phyloP scores from a whole-genome alignment of 2,797 vertebrate species.

The Chiroxiphia lanceolata region DNA sequence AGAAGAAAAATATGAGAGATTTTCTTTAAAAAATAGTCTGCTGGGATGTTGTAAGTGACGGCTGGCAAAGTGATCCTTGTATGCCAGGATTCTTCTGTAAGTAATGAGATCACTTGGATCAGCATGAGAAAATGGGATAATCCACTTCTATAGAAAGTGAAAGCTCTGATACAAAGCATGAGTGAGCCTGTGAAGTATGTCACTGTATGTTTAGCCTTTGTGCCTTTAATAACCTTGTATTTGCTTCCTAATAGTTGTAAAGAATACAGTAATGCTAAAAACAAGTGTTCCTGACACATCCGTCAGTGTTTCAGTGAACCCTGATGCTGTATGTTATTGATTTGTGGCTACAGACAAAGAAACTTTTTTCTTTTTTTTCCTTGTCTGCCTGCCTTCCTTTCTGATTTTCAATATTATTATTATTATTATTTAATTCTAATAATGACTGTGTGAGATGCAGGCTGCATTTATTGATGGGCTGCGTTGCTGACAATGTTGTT shows the following conservation, averaged over 20 bases:
- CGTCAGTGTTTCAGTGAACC: constrained; percentile 49
- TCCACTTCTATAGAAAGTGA: constrained; percentile 24
- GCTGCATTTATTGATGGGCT: constrained; percentile 44
- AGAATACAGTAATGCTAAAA: constrained; percentile 26
- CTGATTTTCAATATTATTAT: neutral
- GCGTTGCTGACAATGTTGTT: constrained; percentile 74
- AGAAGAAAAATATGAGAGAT: neutral
- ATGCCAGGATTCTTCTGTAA: constrained; percentile 37
- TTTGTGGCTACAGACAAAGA: constrained; percentile 48
- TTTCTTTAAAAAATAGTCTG: constrained; percentile 39
- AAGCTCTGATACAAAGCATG: constrained; percentile 21
- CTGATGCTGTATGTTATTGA: constrained; percentile 28
- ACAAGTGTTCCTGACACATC: constrained; percentile 20
- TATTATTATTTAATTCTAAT: constrained; percentile 15
- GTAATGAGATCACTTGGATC: constrained; percentile 58
- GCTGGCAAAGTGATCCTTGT: constrained; percentile 18
- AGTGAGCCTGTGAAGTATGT: constrained; percentile 34
- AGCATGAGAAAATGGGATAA: constrained; percentile 53
- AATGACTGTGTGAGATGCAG: constrained; percentile 31
- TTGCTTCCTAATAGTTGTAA: constrained; percentile 25
- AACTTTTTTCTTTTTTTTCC: neutral
- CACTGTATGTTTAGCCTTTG: constrained; percentile 19
- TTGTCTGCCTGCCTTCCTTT: neutral
- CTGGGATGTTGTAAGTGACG: constrained; percentile 2
- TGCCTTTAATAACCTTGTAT: constrained; percentile 10